Percentiles rank a stretch among this genome's conserved stretches.
Conservation (phyloP, 2,797 vertebrate species). For the Gallinago solitaria region DNA sequence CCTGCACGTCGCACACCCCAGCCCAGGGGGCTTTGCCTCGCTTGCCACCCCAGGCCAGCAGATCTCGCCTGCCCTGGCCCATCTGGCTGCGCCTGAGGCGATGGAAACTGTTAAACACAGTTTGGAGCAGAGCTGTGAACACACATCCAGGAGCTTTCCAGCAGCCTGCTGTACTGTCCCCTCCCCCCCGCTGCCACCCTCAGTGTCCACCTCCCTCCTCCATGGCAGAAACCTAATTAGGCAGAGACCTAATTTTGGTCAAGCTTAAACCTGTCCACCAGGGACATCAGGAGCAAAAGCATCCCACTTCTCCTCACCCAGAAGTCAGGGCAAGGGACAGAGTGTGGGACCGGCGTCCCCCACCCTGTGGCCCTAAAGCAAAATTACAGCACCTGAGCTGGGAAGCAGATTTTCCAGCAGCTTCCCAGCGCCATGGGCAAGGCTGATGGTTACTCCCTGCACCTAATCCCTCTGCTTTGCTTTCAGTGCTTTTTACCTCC, state of each 20-base stretch:
- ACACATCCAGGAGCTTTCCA: not conserved
- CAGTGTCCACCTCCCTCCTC: not conserved
- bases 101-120: not conserved
- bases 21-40: not conserved
- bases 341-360: accelerated
- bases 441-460: not conserved
- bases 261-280: not conserved
- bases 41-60: not conserved
- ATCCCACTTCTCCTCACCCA: accelerated
- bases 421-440: not conserved
- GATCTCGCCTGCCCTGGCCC: not conserved
- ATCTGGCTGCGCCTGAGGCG: not conserved
- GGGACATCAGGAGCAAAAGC: not conserved
- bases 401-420: not conserved
- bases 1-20: not conserved
- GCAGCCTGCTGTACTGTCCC: not conserved
- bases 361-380: not conserved
- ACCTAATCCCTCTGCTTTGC: not conserved
- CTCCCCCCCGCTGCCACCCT: no score
- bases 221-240: not conserved
- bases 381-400: not conserved
- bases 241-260: not conserved
- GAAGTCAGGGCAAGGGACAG: not conserved
- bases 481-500: not conserved
- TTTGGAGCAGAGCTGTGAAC: not conserved